phyloP scores from a whole-genome alignment of 2,113 vertebrate species.

The Rostratula benghalensis region DNA sequence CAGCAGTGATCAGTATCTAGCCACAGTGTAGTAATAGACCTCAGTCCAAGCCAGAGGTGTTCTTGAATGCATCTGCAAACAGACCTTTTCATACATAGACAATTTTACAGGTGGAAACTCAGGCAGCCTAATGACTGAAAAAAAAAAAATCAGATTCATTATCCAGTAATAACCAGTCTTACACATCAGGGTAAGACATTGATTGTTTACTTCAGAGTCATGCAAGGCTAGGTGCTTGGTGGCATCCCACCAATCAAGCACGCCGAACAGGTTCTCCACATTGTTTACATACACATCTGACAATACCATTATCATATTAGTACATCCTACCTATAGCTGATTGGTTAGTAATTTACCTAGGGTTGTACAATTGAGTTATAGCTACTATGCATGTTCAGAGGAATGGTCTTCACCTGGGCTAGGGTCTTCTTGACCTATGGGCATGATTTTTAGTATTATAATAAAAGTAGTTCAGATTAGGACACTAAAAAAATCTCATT shows the following conservation, averaged over 20 bases:
- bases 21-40: neutral
- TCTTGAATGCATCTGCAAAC: neutral
- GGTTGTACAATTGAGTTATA: neutral
- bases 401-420: neutral
- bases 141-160: neutral
- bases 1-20: neutral
- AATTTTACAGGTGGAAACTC: neutral
- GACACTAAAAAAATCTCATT: neutral
- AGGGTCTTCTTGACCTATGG: neutral
- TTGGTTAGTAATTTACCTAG: neutral
- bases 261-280: neutral
- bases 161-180: neutral
- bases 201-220: neutral
- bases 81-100: neutral
- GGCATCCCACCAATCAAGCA: neutral
- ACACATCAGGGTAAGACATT: neutral
- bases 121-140: rapidly evolving
- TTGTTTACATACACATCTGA: neutral
- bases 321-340: neutral
- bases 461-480: neutral
- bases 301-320: neutral
- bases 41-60: neutral
- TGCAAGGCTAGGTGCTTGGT: neutral
- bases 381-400: neutral
- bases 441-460: neutral